These are phyloP conservation scores for Bergia sp. DNA, from an alignment of 92 coral and sea anemone species.

Conservation along the genomic window DNA sequence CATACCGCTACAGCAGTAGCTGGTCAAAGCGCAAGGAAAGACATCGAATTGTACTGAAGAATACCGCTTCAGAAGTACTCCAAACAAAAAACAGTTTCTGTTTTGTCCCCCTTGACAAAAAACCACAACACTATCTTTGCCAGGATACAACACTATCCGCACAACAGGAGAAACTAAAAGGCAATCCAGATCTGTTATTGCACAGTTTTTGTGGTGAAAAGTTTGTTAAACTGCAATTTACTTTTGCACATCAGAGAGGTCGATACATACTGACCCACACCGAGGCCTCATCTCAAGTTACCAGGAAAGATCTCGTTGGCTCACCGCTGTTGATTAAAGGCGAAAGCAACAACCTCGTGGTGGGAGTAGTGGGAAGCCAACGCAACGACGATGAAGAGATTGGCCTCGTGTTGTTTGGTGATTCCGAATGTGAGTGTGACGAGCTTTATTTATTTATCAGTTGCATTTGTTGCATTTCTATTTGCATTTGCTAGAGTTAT, in stretches of 20 bases:
- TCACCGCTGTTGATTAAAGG: background rate
- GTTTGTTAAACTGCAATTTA: background rate
- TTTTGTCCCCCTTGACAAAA: slow-evolving; percentile 2
- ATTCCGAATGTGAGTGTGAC: background rate
- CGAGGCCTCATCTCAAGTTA: background rate
- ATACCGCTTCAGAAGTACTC: background rate
- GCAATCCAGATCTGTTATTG: background rate
- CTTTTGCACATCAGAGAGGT: background rate
- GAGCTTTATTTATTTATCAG: too few relatives aligned
- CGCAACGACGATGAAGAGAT: background rate
- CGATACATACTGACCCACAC: background rate
- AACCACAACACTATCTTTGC: slow-evolving; percentile 3
- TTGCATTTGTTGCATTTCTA: background rate
- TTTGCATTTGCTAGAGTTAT: background rate
- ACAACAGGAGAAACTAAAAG: background rate
- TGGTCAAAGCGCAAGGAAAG: background rate
- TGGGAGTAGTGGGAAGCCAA: slow-evolving; percentile 9
- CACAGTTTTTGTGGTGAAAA: background rate
- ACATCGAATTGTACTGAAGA: slow-evolving; percentile 1
- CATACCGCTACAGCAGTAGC: background rate
- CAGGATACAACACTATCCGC: background rate
- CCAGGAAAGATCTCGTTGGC: background rate
- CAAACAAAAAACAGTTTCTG: background rate
- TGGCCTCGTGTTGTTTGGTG: slow-evolving; percentile 6
- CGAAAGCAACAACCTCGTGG: background rate